phyloP scores from a whole-genome alignment of 1,140 invertebrate species.

The Lethrus apterus region DNA sequence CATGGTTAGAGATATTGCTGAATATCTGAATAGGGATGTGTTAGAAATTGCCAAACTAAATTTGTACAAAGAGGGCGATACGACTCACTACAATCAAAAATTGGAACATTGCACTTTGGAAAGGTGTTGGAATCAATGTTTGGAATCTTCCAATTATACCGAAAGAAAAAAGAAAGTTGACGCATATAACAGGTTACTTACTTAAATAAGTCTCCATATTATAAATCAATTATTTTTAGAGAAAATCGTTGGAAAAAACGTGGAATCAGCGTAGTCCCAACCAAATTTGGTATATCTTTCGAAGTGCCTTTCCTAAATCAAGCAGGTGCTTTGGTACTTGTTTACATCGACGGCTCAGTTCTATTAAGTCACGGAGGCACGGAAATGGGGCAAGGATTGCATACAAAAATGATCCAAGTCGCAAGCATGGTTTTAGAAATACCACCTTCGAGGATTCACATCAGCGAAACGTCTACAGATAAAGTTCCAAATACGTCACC shows the following conservation, averaged over 20 bases:
- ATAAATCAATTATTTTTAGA: conserved; percentile 38
- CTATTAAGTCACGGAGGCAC: conserved; percentile 85
- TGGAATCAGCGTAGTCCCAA: conserved; percentile 79
- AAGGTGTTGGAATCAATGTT: conserved; percentile 78
- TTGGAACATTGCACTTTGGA: conserved; percentile 68
- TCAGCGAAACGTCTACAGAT: conserved; percentile 82
- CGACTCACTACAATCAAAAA: conserved; percentile 72
- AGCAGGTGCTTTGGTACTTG: conserved; percentile 77
- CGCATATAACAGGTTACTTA: conserved; percentile 63
- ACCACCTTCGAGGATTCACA: conserved; percentile 71
- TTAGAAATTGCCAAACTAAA: conserved; percentile 55
- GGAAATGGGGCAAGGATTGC: conserved; percentile 94
- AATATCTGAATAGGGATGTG: conserved; percentile 55
- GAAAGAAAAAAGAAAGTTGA: conserved; percentile 53
- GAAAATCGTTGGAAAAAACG: conserved; percentile 81
- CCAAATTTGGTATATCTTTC: conserved; percentile 87
- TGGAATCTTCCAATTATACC: conserved; percentile 59
- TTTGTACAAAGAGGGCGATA: conserved; percentile 72
- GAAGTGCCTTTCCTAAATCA: conserved; percentile 77
- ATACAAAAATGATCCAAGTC: conserved; percentile 93
- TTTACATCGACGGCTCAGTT: conserved; percentile 89
- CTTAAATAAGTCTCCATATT: background rate
- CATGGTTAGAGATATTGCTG: conserved; percentile 69
- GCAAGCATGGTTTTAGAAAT: conserved; percentile 68
- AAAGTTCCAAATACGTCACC: conserved; percentile 92